phyloP scores from a whole-genome alignment of 2,797 vertebrate species.

The Harpagifer antarcticus region DNA sequence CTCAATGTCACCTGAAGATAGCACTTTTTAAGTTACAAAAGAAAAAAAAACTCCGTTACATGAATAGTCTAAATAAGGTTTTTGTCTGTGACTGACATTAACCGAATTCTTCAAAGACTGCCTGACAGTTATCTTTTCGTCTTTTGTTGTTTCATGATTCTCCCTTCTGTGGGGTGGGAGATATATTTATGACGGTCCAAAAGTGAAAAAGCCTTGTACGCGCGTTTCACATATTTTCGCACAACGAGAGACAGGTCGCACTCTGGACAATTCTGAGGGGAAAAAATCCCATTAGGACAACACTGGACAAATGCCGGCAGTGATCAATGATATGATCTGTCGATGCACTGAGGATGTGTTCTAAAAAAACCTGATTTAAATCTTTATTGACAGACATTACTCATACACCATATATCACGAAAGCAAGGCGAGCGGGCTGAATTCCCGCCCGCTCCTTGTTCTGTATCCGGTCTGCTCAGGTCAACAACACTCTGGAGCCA shows the following conservation, averaged over 20 bases:
- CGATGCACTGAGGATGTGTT: slow-evolving; percentile 66
- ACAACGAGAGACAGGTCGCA: slow-evolving; percentile 72
- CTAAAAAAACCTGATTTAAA: slow-evolving; percentile 57
- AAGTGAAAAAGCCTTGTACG: slow-evolving; percentile 70
- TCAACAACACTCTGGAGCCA: slow-evolving; percentile 71
- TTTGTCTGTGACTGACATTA: slow-evolving; percentile 74
- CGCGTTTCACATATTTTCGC: slow-evolving; percentile 78
- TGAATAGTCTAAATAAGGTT: slow-evolving; percentile 67
- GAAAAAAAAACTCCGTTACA: slow-evolving; percentile 62
- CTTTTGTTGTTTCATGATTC: slow-evolving; percentile 72
- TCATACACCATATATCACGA: slow-evolving; percentile 67
- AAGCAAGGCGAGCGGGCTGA: slow-evolving; percentile 53
- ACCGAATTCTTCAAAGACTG: slow-evolving; percentile 77
- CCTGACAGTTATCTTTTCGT: slow-evolving; percentile 71
- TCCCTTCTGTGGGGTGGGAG: slow-evolving; percentile 56
- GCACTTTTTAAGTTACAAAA: slow-evolving; percentile 69
- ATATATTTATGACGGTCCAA: slow-evolving; percentile 73
- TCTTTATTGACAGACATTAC: slow-evolving; percentile 71
- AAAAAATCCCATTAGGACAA: slow-evolving; percentile 59
- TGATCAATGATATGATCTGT: slow-evolving; percentile 49
- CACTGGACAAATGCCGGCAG: slow-evolving; percentile 54
- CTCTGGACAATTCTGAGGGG: slow-evolving; percentile 69
- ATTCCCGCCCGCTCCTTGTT: slow-evolving; percentile 43
- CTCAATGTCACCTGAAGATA: slow-evolving; percentile 73
- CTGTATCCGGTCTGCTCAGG: slow-evolving; percentile 68